Evolutionary conservation across 2,888 invertebrate genomes (phyloP), one percentile per base, ranked within the genome.

Genomic region (Auanema sp.): DNA sequence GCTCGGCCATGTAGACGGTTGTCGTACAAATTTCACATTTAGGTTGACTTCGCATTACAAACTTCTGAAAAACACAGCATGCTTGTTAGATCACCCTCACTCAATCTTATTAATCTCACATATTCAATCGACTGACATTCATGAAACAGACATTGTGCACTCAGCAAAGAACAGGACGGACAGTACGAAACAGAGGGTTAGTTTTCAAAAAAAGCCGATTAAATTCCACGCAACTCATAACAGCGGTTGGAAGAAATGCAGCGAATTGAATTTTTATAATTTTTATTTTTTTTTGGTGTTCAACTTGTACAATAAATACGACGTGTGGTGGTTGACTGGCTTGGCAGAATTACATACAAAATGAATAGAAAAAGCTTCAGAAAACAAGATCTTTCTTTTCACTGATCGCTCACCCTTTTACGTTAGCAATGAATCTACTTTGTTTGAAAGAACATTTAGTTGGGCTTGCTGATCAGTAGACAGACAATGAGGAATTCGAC

Each of bases 1-100:
- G 72, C 59, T 78, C 77, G 8, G 77, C 77, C 4, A 70, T 55
- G 54, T 78, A 78, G 10, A 76, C 77, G 16, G 71, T 69, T 24
- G 65, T 71, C 10, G 57, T 53, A 62, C 77, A 78, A 23, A 68
- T 50, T 21, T 67, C 57, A 57, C 77, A 78, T 55, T 71, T 72
- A 14, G 72, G 69, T 24, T 65, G 69, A 14, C 70, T 66, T 18
- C 65, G 69, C 25, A 72, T 62, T 6, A 60, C 63, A 68, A 75
- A 76, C 59, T 65, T 66, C 72, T 75, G 72, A 54, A 75, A 69
- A 16, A 60, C 61, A 59, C 64, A 16, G 33, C 58, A 58, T 58
- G 58, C 63, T 47, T 33, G 57, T 60, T 60, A 60, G 50, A 51
- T 33, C 40, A 24, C 41, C 40, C 41, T 54, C 33, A 33, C 33